A percentile compares a stretch with the other conserved stretches of the same genome.
Conservation (phyloP, 2,797 vertebrate species). For the Chloroceryle inda region DNA sequence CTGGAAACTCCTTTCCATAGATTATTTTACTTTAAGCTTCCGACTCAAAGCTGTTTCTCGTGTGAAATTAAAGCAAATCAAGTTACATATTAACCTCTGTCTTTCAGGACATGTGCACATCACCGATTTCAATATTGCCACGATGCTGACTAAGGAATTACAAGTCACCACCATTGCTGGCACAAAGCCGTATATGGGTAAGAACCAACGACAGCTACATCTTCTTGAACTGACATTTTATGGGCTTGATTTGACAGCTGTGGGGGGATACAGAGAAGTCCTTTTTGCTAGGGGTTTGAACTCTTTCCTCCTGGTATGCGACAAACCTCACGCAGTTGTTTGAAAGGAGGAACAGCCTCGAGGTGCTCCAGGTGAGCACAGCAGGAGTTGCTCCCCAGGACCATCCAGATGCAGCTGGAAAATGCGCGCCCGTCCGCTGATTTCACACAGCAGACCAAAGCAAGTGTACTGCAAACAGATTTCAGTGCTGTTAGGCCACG, state of each 20-base stretch:
- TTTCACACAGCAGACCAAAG: not conserved
- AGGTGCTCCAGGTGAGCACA: not conserved
- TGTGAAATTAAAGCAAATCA: not conserved
- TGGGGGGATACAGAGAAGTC: not conserved
- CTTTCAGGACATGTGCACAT: constrained; percentile 92
- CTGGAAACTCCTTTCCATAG: not conserved
- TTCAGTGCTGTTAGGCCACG: not conserved
- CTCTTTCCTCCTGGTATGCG: not conserved
- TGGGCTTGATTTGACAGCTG: not conserved
- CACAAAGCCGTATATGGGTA: constrained; percentile 99
- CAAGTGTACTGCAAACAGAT: rapidly evolving
- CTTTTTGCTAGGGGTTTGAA: not conserved
- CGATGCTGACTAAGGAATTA: constrained; percentile 88
- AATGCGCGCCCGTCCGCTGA: rapidly evolving
- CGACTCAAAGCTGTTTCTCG: not conserved
- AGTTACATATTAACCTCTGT: not conserved
- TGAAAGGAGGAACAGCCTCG: not conserved
- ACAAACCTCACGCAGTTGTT: rapidly evolving
- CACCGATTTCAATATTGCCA: constrained; percentile 97
- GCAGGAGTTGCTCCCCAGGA: not conserved
- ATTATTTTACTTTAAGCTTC: not conserved
- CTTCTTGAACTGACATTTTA: rapidly evolving
- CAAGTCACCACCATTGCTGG: constrained; percentile 92
- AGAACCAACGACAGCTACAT: not conserved
- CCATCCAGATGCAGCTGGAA: not conserved